Base-by-base conservation (phyloP, 2,888 invertebrate genomes). In the Mechanitis mazaeus region DNA sequence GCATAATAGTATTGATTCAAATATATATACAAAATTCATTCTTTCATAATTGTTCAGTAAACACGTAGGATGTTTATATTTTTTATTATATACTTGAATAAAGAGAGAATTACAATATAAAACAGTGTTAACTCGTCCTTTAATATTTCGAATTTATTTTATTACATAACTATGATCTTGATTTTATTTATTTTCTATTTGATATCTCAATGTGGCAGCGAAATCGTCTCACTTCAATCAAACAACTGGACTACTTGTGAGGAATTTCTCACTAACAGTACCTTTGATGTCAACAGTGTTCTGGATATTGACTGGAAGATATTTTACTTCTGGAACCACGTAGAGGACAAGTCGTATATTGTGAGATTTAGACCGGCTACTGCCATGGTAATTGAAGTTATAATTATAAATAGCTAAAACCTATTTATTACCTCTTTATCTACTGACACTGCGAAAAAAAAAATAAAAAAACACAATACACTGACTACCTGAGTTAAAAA, bases 291-390 rank as follows among this genome's bases (percentile, higher is more conserved):
- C 0, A 65, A 61, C 1, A 72, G 68, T 5, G 64, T 86, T 0
- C 1, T 84, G 0, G 75, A 81, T 53, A 66, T 80, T 0, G 80
- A 84, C 42, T 87, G 86, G 86, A 77, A 74, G 60, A 80, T 82
- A 42, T 85, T 84, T 55, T 86, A 77, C 64, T 80, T 78, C 45
- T 87, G 85, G 84, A 78, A 72, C 55, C 66, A 69, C 33, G 66
- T 72, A 0, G 65, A 64, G 2, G 80, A 81, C 33, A 65, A 70
- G 1, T 74, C 71, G 2, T 81, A 81, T 58, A 71, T 73, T 20
- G 68, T 84, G 0, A 76, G 69, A 61, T 86, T 84, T 62, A 78
- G 75, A 54, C 50, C 70, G 2, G 76, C 85, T 0, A 66, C 75
- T 1, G 63, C 70, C 11, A 47, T 68, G 71, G 86, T 85, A 60